These are phyloP conservation scores for Coelopa frigida DNA, from an alignment of 1,140 invertebrate genomes.

Conservation along the genomic window DNA sequence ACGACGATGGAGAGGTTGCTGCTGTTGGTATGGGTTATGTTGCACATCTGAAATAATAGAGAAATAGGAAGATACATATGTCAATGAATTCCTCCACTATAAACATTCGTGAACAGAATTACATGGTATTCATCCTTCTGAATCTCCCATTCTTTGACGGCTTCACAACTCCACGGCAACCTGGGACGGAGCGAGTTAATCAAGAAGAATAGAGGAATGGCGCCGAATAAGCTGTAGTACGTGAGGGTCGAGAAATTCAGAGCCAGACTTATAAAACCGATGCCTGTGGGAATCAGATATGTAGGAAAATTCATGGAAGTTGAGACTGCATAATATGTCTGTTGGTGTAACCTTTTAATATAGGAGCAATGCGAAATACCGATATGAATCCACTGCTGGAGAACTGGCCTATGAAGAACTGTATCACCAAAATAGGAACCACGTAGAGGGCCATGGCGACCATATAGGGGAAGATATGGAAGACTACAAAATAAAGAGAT, in stretches of 20 bases:
- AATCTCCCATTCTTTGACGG: conserved; percentile 5
- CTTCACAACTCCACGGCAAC: conserved; percentile 38
- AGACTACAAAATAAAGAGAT: conserved; percentile 7
- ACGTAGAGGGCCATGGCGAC: conserved; percentile 26
- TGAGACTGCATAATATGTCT: not conserved
- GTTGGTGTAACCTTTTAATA: conserved; percentile 33
- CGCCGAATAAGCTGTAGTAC: conserved; percentile 30
- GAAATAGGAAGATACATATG: too few species aligned
- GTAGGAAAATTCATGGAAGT: not conserved
- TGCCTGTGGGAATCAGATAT: conserved; percentile 18
- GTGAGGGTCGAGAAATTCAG: conserved; percentile 22
- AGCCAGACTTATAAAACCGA: conserved; percentile 31
- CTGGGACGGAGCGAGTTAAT: conserved; percentile 26
- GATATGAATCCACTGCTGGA: conserved; percentile 41
- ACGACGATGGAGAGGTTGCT: too few species aligned
- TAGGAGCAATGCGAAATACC: conserved; percentile 30
- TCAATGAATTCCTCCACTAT: too few species aligned
- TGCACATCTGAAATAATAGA: not conserved
- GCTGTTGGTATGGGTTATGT: not conserved
- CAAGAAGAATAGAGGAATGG: conserved; percentile 32
- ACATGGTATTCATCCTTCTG: too few species aligned
- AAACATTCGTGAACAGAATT: too few species aligned
- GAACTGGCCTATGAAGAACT: conserved; percentile 39
- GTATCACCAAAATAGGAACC: conserved; percentile 34
- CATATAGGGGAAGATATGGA: conserved; percentile 19